phyloP scores from a whole-genome alignment of 2,888 invertebrate genomes.

The Mechanitis messenoides region DNA sequence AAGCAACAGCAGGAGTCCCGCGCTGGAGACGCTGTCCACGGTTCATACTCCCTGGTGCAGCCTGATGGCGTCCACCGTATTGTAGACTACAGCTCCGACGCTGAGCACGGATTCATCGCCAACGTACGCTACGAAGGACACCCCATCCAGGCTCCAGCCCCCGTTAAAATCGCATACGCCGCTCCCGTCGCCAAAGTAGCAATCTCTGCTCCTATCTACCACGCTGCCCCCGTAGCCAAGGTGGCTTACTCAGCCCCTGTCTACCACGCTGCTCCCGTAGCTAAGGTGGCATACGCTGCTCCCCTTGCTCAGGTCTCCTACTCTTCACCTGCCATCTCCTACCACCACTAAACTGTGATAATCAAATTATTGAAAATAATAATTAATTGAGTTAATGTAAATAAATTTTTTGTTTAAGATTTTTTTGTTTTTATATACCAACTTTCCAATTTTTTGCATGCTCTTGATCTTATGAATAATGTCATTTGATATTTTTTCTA shows the following conservation, averaged over 20 bases:
- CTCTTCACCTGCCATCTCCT: conserved; percentile 55
- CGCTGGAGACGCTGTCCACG: conserved; percentile 61
- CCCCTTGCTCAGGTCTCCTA: conserved; percentile 46
- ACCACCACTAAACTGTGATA: conserved; percentile 48
- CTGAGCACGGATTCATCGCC: conserved; percentile 66
- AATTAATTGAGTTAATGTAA: conserved; percentile 31
- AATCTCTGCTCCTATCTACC: conserved; percentile 35
- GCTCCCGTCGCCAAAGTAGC: conserved; percentile 37
- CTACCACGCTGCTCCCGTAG: conserved; percentile 31
- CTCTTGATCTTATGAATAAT: no score
- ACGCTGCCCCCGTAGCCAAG: conserved; percentile 36
- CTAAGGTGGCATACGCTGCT: conserved; percentile 38
- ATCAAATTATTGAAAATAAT: conserved; percentile 21
- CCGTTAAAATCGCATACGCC: conserved; percentile 36
- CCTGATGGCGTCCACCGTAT: conserved; percentile 66
- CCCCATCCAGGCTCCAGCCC: conserved; percentile 38
- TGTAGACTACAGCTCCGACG: conserved; percentile 66
- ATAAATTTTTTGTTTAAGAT: conserved; percentile 10
- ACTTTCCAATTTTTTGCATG: no score
- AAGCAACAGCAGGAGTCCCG: conserved; percentile 69
- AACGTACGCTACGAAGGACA: conserved; percentile 64
- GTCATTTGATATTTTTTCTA: no score
- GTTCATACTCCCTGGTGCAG: conserved; percentile 67
- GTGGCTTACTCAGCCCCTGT: conserved; percentile 37
- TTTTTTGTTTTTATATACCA: no score